Percentiles rank a stretch among this genome's conserved stretches.
These are phyloP conservation scores for Ephestia elutella DNA, from an alignment of 1,140 invertebrate genomes.

Conservation along the genomic window DNA sequence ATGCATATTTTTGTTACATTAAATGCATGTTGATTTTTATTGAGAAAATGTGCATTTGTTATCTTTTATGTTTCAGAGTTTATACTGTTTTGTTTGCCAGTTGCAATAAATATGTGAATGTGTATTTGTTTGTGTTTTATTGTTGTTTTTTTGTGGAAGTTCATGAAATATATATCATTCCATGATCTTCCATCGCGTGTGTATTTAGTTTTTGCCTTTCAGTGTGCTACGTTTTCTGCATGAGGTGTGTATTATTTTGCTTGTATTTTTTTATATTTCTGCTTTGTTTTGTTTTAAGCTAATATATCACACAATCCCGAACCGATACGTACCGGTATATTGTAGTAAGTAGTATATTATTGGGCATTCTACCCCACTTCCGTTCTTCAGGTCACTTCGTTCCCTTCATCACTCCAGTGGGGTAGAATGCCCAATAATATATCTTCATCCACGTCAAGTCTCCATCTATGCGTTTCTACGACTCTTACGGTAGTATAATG, in stretches of 20 bases:
- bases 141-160: not conserved
- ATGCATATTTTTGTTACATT: not conserved
- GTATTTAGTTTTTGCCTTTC: not conserved
- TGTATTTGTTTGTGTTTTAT: not conserved
- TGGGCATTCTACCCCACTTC: no score
- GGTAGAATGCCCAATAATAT: no score
- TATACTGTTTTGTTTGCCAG: not conserved
- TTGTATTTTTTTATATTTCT: not conserved
- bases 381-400: no score
- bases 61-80: not conserved
- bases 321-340: no score
- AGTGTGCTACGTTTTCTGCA: not conserved
- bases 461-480: no score
- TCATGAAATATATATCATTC: no score
- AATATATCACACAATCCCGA: no score
- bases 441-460: no score
- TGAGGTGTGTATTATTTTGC: constrained; percentile 2
- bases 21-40: not conserved
- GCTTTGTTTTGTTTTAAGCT: not conserved
- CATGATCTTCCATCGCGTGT: no score
- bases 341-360: no score
- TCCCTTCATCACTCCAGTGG: no score
- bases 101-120: not conserved
- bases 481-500: no score
- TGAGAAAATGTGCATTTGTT: not conserved